Conservation (phyloP, 1,140 invertebrate species). For the Trichogramma pretiosum region DNA sequence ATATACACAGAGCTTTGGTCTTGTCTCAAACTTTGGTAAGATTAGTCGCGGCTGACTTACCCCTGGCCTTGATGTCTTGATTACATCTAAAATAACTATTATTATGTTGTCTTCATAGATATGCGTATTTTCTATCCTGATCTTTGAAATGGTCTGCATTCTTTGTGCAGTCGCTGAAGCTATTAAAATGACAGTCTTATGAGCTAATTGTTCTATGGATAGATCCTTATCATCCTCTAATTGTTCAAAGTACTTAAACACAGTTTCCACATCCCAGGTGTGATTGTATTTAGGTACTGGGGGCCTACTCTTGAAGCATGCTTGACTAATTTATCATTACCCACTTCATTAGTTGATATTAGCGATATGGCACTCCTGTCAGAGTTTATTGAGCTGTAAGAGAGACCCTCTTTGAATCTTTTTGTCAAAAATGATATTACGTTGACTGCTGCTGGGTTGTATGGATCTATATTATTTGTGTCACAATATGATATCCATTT, state of each 20-base stretch:
- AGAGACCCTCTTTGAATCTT: constrained; percentile 10
- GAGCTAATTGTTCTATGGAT: constrained; percentile 10
- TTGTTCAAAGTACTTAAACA: constrained; percentile 22
- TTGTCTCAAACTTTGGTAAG: background rate
- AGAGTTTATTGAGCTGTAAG: constrained; percentile 24
- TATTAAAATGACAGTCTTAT: constrained; percentile 21
- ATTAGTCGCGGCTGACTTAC: background rate
- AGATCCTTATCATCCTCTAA: constrained; percentile 8
- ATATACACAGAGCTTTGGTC: background rate
- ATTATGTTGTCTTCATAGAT: background rate
- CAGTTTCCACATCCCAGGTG: constrained; percentile 26
- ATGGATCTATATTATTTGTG: constrained; percentile 2
- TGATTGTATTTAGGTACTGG: constrained; percentile 23
- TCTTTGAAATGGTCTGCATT: constrained; percentile 1
- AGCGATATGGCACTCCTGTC: constrained; percentile 19
- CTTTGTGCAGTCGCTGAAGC: background rate
- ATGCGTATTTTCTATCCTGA: constrained; percentile 2
- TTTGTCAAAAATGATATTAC: constrained; percentile 15
- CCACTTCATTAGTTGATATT: constrained; percentile 8
- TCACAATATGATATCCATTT: background rate
- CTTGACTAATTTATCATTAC: constrained; percentile 21
- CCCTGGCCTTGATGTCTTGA: constrained; percentile 21
- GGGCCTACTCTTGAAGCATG: constrained; percentile 22
- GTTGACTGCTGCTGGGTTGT: background rate
- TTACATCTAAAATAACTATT: constrained; percentile 16